Evolutionary conservation across 2,797 vertebrate genomes (phyloP), one percentile per base, ranked within the genome.

Genomic region (Gambusia yucatana): DNA sequence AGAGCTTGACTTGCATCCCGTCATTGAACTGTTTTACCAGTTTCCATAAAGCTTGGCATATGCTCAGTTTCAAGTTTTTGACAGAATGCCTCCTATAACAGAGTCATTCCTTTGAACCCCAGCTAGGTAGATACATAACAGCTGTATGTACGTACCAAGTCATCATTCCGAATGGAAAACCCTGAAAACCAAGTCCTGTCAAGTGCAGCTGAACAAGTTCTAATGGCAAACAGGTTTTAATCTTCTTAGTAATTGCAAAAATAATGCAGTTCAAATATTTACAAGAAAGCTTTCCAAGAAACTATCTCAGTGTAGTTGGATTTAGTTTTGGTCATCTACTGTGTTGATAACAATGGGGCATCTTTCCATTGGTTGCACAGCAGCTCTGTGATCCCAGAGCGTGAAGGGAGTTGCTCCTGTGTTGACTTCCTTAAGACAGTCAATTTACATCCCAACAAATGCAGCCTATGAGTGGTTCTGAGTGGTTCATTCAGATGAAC

Each of bases 351-450:
- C 77, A 82, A 81, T 72, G 74, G 86, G 74, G 86, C 52, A 86
- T 47, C 13, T 17, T 1, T 70, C 83, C 87, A 87, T 88, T 87
- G 87, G 84, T 82, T 86, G 77, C 82, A 80, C 55, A 73, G 41
- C 76, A 46, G 61, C 57, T 70, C 20, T 73, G 59, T 52, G 78
- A 72, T 79, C 1, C 44, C 72, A 47, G 14, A 16, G 28, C 77
- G 73, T 74, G 76, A 72, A 75, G 39, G 69, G 76, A 69, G 78
- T 76, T 22, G 47, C 33, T 85, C 69, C 3, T n/a, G 46, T 47
- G 47, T 79, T 41, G 72, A 61, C 10, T 0, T 75, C 59, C 57
- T 77, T 84, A 57, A 73, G 17, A 47, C 55, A 20, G 16, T 3
- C 36, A 39, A 8, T 33, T 47, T 72, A 46, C 14, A 46, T 25